Base-by-base conservation (phyloP, 2,888 invertebrate species). In the Smittia sp. region DNA sequence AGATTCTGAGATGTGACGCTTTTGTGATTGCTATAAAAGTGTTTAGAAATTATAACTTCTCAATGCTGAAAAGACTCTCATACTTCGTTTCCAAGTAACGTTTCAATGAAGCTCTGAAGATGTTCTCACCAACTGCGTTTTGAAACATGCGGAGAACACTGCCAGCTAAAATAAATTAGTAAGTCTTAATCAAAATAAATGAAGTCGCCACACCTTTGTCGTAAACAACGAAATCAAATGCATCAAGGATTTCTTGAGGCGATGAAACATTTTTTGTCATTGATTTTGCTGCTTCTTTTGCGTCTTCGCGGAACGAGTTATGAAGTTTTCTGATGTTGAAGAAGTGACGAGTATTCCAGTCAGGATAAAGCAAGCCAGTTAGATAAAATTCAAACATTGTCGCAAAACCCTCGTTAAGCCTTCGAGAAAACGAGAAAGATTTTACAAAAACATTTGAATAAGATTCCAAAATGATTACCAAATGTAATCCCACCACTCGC, bases 71-170 rank as follows among this genome's bases (percentile, higher is more conserved):
- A n/a, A n/a, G 15, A 27, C 1, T 52, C 4, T 32, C 32, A 6
- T 32, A 69, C 69, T 69, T 69, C 0, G 2, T 1, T 9, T 32
- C 32, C 9, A 32, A 32, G 27, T 52, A 69, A 9, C 1, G 2
- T 1, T 52, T 15, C 1, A 69, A 27, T 1, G 69, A 22, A 7
- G 11, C 54, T 32, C 62, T 58, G 39, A 72, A 72, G 4, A 72
- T 39, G 1, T 39, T 3, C 3, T 72, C 72, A 24, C 72, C 72
- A 22, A 72, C 32, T 20, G 58, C 38, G 58, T 72, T 13, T 38
- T 73, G 73, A 46, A 73, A 65, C 73, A 73, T 73, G 11, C 41
- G 67, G 13, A 67, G 67, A 1, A 67, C 67, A 39, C 38, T 67
- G 3, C 67, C 67, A 24, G 73, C 63, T 72, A 32, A 32, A 32